These are phyloP conservation scores for Vombatus ursinus DNA, from an alignment of 2,113 vertebrate genomes.

Conservation along the genomic window DNA sequence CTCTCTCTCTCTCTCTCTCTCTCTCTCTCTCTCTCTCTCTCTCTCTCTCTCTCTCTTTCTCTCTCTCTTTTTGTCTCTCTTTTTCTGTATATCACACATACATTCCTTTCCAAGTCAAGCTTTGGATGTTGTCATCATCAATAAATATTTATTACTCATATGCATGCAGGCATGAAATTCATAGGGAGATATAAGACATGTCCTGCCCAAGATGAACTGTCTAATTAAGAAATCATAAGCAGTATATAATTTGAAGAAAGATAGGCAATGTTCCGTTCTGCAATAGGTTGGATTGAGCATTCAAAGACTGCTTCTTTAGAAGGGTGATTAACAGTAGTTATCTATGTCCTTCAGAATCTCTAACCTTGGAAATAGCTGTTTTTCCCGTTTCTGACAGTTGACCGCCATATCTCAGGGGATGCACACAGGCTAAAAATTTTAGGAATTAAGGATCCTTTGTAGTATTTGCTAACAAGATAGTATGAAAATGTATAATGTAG, in stretches of 20 bases:
- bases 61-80: too few species aligned
- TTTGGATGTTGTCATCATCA: not conserved
- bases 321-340: not conserved
- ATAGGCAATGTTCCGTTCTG: not conserved
- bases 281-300: not conserved
- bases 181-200: not conserved
- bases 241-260: not conserved
- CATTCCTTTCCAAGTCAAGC: not conserved
- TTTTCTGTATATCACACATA: not conserved
- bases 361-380: not conserved
- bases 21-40: not conserved
- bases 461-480: not conserved
- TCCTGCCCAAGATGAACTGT: not conserved
- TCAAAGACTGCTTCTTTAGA: not conserved
- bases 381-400: not conserved
- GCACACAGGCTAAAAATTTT: not conserved
- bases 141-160: not conserved
- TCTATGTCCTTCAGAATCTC: not conserved
- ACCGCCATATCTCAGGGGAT: not conserved
- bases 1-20: too few species aligned
- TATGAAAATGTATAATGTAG: not conserved
- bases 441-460: not conserved
- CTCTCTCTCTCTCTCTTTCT: too few species aligned
- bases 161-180: not conserved
- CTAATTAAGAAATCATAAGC: not conserved